A percentile compares a stretch with the other conserved stretches of the same genome.
Conservation (phyloP, 2,113 vertebrate species). For the Naja naja region DNA sequence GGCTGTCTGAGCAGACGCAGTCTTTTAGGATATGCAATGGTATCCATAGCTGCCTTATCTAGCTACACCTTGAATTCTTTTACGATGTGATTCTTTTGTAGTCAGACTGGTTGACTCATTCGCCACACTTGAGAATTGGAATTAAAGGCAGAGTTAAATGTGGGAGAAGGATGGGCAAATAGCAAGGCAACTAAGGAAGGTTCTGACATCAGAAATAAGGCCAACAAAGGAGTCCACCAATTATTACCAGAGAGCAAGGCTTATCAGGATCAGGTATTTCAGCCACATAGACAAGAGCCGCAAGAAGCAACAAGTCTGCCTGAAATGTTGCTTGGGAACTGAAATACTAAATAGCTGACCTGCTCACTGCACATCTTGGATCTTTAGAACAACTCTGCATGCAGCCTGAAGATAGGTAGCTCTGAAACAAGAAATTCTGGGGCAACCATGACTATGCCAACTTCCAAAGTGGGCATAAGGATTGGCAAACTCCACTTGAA, state of each 20-base stretch:
- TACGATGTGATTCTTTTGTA: background rate
- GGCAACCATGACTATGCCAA: background rate
- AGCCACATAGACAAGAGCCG: background rate
- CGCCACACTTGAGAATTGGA: background rate
- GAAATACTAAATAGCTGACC: background rate
- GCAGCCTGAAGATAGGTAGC: background rate
- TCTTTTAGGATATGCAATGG: background rate
- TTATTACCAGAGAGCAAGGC: background rate
- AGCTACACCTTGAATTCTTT: background rate
- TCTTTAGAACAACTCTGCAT: background rate
- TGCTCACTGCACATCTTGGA: background rate
- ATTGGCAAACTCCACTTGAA: background rate
- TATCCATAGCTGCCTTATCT: background rate
- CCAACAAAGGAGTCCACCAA: background rate
- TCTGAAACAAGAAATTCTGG: background rate
- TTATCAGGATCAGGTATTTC: background rate
- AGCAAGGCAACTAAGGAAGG: background rate
- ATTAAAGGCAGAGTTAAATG: background rate
- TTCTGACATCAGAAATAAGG: background rate
- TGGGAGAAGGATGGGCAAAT: background rate
- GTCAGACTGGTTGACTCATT: background rate
- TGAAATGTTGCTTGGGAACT: background rate
- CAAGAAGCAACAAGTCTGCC: background rate
- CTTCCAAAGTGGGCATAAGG: background rate
- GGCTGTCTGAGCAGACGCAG: background rate